These are phyloP conservation scores for Itoplectis maculator DNA, from an alignment of 2,888 invertebrate genomes.

Conservation along the genomic window DNA sequence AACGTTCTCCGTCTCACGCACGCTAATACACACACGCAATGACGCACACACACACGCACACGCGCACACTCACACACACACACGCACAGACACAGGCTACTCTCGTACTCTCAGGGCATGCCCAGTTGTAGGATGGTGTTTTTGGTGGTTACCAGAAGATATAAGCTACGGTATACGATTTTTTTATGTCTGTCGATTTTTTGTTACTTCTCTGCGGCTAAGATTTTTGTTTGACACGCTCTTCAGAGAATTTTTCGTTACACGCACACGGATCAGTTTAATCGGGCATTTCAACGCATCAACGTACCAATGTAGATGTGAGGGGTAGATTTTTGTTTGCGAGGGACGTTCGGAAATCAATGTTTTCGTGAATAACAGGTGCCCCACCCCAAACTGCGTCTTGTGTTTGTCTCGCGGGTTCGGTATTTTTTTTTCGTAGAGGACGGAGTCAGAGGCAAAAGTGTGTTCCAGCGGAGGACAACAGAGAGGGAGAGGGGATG, in stretches of 20 bases:
- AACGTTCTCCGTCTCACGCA: slow-evolving; percentile 23
- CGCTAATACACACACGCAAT: slow-evolving; percentile 57
- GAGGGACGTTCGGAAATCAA: neutral
- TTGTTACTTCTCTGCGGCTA: slow-evolving; percentile 42
- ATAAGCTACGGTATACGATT: slow-evolving; percentile 39
- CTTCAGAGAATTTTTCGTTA: slow-evolving; percentile 21
- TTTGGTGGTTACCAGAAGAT: slow-evolving; percentile 66
- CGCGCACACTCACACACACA: no score
- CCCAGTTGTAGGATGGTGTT: slow-evolving; percentile 84
- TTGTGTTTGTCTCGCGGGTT: neutral
- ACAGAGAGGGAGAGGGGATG: neutral
- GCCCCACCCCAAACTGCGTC: neutral
- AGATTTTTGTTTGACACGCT: slow-evolving; percentile 17
- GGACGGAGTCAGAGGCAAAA: neutral
- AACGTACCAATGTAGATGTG: slow-evolving; percentile 5
- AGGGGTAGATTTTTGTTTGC: slow-evolving; percentile 1
- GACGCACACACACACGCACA: slow-evolving; percentile 34
- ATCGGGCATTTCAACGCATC: slow-evolving; percentile 17
- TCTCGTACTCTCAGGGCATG: slow-evolving; percentile 85
- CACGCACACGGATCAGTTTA: slow-evolving; percentile 28
- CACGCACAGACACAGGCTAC: slow-evolving; percentile 78
- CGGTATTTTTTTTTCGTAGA: no score
- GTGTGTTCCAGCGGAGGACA: neutral
- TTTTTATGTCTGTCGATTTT: slow-evolving; percentile 42
- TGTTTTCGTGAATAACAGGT: neutral